Conservation (phyloP, 2,888 invertebrate species). For the Opisthograptis luteolata region DNA sequence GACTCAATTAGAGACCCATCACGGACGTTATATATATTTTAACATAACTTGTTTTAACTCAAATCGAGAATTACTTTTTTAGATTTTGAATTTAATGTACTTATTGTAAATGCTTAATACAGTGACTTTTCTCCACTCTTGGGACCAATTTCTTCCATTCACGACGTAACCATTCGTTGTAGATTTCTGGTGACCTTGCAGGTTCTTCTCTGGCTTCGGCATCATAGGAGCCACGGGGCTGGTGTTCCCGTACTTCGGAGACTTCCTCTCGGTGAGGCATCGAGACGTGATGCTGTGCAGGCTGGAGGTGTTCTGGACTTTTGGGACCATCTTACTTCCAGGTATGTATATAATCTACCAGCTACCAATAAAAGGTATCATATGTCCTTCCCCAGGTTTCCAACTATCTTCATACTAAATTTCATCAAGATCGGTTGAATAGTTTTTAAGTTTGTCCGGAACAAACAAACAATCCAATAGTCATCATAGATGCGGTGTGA, state of each 20-base stretch:
- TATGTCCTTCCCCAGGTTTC: too few species aligned
- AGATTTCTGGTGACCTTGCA: slow-evolving; percentile 60
- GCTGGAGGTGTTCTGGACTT: slow-evolving; percentile 85
- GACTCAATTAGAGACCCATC: too few species aligned
- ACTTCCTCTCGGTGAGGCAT: slow-evolving; percentile 81
- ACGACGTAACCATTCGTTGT: slow-evolving; percentile 68
- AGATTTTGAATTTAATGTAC: too few species aligned
- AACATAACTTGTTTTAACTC: too few species aligned
- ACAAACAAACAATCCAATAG: too few species aligned
- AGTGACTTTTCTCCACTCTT: slow-evolving; percentile 21
- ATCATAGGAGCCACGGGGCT: slow-evolving; percentile 86
- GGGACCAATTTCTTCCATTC: slow-evolving; percentile 36
- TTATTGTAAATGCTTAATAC: too few species aligned
- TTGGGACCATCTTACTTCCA: slow-evolving; percentile 84
- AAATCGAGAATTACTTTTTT: too few species aligned
- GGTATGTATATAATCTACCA: slow-evolving; percentile 64
- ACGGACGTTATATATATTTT: too few species aligned
- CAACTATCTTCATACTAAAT: too few species aligned
- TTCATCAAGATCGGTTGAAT: too few species aligned
- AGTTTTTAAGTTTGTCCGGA: too few species aligned
- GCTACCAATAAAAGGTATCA: not conserved
- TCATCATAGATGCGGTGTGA: too few species aligned
- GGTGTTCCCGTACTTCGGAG: slow-evolving; percentile 84
- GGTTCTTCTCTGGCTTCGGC: slow-evolving; percentile 87
- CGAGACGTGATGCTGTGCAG: slow-evolving; percentile 83